Base-by-base conservation (phyloP, 2,113 vertebrate genomes). In the Leuciscus idus region DNA sequence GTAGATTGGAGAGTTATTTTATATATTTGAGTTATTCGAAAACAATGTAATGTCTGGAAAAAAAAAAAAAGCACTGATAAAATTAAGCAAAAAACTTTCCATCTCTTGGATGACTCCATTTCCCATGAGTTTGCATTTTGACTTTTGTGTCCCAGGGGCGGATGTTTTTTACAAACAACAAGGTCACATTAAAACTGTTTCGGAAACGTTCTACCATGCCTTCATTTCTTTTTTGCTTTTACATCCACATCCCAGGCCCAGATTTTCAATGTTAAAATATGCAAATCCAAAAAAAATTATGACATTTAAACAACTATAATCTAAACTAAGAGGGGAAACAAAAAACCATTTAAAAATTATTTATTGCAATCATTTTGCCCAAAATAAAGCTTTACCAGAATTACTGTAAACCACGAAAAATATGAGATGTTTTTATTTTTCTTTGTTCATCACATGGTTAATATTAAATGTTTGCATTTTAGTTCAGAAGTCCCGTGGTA, bases 101-200 rank as follows among this genome's bases (percentile, higher is more conserved):
- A 43, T 50, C 43, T 74, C 39, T 26, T 26, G 43, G 72, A 48
- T 75, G 43, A 75, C 11, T 48, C 12, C 13, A 48, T 48, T 75
- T 48, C 72, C 23, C n/a, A 28, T 4, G 43, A 75, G 73, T 50
- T 48, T 17, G 43, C 12, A 26, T 48, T 48, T 48, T 48, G 5
- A 26, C 36, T 72, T 72, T 72, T 43, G 12, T 12, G 4, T 62
- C 59, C 59, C 10, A 50, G n/a, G 10, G n/a, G 59, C n/a, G 26
- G 36, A n/a, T 73, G 68, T 43, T 72, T 72, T n/a, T 72, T 23
- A 72, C 43, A 72, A 72, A 72, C 68, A 72, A 72, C 68, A 19
- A 33, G 36, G 66, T 70, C 21, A 70, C 33, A 72, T 72, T 72
- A 39, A 72, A 72, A 23, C 4, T 19, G 17, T 43, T 23, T 46